Percentiles rank a stretch among this genome's conserved stretches.
These are phyloP conservation scores for Bolinopsis microptera DNA, from an alignment of 37 sponge, comb jelly and placozoan species.

Conservation along the genomic window DNA sequence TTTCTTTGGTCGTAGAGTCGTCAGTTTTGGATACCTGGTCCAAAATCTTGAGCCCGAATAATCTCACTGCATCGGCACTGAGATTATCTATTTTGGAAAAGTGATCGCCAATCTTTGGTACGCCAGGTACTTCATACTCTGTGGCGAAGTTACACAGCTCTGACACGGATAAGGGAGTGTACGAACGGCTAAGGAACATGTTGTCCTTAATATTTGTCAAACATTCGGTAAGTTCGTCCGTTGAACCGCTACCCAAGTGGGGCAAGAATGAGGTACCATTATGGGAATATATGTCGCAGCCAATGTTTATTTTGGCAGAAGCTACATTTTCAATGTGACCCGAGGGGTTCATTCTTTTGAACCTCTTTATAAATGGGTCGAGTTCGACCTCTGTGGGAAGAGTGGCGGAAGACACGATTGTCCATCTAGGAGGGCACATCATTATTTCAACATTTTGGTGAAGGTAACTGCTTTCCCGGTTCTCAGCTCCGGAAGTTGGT, in stretches of 20 bases:
- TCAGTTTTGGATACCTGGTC: neutral
- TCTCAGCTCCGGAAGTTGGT: constrained; percentile 44
- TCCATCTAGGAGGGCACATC: constrained; percentile 23
- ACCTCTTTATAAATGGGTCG: constrained; percentile 12
- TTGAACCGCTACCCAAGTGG: neutral
- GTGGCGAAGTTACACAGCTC: neutral
- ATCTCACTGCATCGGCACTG: constrained; percentile 7
- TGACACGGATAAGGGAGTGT: constrained; percentile 30
- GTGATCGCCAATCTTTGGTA: constrained; percentile 34
- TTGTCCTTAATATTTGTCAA: constrained; percentile 19
- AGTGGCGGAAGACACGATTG: constrained; percentile 53
- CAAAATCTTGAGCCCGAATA: constrained; percentile 26
- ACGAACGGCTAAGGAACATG: constrained; percentile 22
- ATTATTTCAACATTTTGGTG: neutral
- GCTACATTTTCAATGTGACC: constrained; percentile 15
- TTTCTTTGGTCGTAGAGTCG: neutral
- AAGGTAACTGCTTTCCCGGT: neutral
- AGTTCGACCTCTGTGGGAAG: constrained; percentile 6
- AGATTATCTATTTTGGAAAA: constrained; percentile 43
- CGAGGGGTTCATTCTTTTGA: neutral
- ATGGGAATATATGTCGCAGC: constrained; percentile 26
- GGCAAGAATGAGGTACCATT: neutral
- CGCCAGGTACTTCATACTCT: neutral
- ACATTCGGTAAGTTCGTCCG: neutral
- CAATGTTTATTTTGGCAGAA: constrained; percentile 12